These are phyloP conservation scores for Anagrus nilaparvatae DNA, from an alignment of 1,140 invertebrate genomes.

Conservation along the genomic window DNA sequence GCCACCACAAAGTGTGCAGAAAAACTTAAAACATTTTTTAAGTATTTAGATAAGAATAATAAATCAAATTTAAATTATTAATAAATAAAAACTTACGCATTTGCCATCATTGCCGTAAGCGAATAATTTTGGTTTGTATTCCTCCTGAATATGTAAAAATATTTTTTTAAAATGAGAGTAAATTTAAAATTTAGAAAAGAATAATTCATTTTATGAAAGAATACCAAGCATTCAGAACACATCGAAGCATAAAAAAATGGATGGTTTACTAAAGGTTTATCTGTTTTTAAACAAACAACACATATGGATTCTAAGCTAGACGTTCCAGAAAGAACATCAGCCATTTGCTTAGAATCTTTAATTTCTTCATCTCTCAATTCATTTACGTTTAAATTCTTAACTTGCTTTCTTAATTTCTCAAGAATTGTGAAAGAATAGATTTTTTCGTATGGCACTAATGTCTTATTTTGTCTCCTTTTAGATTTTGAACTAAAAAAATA, in stretches of 20 bases:
- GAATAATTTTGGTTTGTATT: slow-evolving; percentile 30
- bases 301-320: slow-evolving; percentile 20
- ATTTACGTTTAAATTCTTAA: slow-evolving; percentile 7
- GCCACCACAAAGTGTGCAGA: slow-evolving; percentile 27
- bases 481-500: slow-evolving; percentile 9
- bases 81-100: slow-evolving; percentile 25
- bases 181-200: neutral
- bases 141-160: slow-evolving; percentile 19
- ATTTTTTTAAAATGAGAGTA: neutral
- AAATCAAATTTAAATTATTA: slow-evolving; percentile 3
- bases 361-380: slow-evolving; percentile 9
- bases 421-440: slow-evolving; percentile 13
- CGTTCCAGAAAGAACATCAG: slow-evolving; percentile 6
- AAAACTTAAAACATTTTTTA: slow-evolving; percentile 24
- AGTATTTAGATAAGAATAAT: slow-evolving; percentile 5
- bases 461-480: too few species aligned
- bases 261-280: slow-evolving; percentile 20
- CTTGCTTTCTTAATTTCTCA: slow-evolving; percentile 12
- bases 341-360: neutral
- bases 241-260: slow-evolving; percentile 29
- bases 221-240: slow-evolving; percentile 30
- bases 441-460: neutral
- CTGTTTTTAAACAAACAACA: slow-evolving; percentile 24
- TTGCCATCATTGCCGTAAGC: slow-evolving; percentile 32
- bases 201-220: slow-evolving; percentile 6